Base-by-base conservation (phyloP, 1,140 invertebrate genomes). In the Platorchestia sp. region DNA sequence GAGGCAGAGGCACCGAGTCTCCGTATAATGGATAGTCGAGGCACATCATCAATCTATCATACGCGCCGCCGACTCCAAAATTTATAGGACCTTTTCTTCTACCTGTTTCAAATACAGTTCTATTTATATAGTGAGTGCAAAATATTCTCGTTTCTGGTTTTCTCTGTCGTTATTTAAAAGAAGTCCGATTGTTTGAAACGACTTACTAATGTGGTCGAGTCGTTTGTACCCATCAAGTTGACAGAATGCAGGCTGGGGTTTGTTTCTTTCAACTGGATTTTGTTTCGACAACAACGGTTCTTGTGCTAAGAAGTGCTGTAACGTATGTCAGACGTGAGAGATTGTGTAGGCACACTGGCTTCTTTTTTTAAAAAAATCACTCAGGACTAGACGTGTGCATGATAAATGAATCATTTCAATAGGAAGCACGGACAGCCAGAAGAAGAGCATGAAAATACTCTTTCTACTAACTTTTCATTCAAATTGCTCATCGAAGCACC, bases 61-160 rank as follows among this genome's bases (percentile, higher is more conserved):
- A 93, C 91, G 91, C 91, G 91, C 91, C 91, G 91, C 91, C 91
- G 91, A 93, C 91, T 93, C 91, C 91, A 93, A 93, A 93, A 93
- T 93, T 93, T 93, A 93, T 93, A 93, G 91, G 45, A 93, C 45
- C 91, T 93, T 93, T 93, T 93, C 91, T 93, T 93, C 91, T 44
- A 93, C 91, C 91, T 93, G 43, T 93, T 93, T 93, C 91, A 93
- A 93, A 93, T 93, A 93, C 91, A 93, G 91, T 93, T 93, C 91
- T 93, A 93, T 93, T 93, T 93, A 93, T 93, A 93, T 93, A 44
- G 45, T 43, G 3, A 90, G 44, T 43, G 44, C 14, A 93, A 45
- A 47, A 89, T 22, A 89, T 42, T 89, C 43, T 89, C 45, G 16
- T 93, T 93, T 93, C 91, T 14, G 6, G 91, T 45, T 93, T 89